phyloP scores from a whole-genome alignment of 2,888 invertebrate species.

The Alsophila aescularia region DNA sequence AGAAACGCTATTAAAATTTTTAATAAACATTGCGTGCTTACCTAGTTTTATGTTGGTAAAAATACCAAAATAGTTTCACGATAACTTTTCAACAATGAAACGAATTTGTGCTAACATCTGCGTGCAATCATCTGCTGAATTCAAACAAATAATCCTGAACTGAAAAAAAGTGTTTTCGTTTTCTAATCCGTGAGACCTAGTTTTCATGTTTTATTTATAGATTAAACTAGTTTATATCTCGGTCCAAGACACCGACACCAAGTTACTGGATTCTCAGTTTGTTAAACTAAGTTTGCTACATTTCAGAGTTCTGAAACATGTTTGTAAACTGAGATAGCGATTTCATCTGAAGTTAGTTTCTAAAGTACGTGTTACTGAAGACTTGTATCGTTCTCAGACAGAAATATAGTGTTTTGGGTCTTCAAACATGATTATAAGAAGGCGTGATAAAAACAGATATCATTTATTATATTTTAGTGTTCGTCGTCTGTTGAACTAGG shows the following conservation, averaged over 20 bases:
- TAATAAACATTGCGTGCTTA: no score
- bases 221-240: conserved; percentile 23
- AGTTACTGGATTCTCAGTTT: conserved; percentile 2
- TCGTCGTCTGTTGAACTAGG: no score
- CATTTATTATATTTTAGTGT: no score
- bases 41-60: no score
- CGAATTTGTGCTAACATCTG: conserved; percentile 13
- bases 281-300: not conserved
- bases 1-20: no score
- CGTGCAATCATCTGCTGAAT: conserved; percentile 5
- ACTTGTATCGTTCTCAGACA: no score
- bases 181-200: conserved; percentile 19
- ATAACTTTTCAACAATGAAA: not conserved
- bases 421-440: no score
- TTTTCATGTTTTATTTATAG: conserved; percentile 22
- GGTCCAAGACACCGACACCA: conserved; percentile 10
- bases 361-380: no score
- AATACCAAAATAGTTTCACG: no score
- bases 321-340: conserved; percentile 14
- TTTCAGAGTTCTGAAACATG: conserved; percentile 8
- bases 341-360: no score
- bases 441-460: no score
- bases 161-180: conserved; percentile 11
- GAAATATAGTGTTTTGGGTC: no score
- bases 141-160: conserved; percentile 3